A percentile compares a stretch with the other conserved stretches of the same genome.
These are phyloP conservation scores for Calephelis perditalis DNA, from an alignment of 2,888 invertebrate species.

Conservation along the genomic window DNA sequence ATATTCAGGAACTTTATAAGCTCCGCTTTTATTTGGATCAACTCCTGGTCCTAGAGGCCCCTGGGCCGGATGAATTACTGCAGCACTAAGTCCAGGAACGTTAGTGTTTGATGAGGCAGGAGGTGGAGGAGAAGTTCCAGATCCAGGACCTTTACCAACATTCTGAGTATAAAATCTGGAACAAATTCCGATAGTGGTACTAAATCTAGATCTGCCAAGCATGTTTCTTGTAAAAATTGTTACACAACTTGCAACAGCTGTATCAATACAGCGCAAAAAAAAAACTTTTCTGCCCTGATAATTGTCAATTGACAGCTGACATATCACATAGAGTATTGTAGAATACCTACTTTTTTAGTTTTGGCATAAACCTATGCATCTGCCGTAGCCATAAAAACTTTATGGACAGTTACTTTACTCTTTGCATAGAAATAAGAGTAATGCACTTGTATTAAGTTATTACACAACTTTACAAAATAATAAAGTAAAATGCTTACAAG, in stretches of 20 bases:
- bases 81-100: slow-evolving; percentile 82
- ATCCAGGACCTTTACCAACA: slow-evolving; percentile 33
- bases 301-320: no score
- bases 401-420: no score
- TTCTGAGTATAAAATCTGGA: slow-evolving; percentile 49
- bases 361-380: no score
- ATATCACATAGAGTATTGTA: no score
- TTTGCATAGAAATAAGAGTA: no score
- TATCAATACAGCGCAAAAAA: no score
- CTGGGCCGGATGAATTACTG: slow-evolving; percentile 71
- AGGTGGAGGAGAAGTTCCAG: slow-evolving; percentile 33
- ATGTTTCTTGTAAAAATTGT: slow-evolving; percentile 31
- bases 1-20: slow-evolving; percentile 93
- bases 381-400: no score
- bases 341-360: no score
- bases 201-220: slow-evolving; percentile 32
- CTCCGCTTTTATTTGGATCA: slow-evolving; percentile 78
- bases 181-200: slow-evolving; percentile 23
- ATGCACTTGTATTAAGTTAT: no score
- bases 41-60: slow-evolving; percentile 85
- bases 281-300: no score
- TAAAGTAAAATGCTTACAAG: no score
- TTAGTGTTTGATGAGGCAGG: slow-evolving; percentile 44
- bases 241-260: neutral
- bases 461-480: no score